A percentile compares a stretch with the other conserved stretches of the same genome.
Evolutionary conservation across 2,888 invertebrate genomes (phyloP).

Genomic region (Mylabris sibirica): DNA sequence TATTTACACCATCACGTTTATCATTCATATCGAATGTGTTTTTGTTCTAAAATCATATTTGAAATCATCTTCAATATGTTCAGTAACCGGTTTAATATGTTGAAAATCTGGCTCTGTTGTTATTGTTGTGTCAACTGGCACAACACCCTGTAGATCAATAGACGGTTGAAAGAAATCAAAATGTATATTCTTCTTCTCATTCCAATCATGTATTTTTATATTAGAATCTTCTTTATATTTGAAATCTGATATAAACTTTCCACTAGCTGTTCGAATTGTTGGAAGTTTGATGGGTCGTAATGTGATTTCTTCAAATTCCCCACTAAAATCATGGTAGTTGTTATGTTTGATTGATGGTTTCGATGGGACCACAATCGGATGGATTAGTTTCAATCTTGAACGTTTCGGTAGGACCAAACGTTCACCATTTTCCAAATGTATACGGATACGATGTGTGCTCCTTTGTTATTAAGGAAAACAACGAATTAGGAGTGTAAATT

Average conservation of each 20-base stretch:
- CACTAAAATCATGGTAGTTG: background rate
- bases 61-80: slow-evolving; percentile 55
- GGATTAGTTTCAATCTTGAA: slow-evolving; percentile 19
- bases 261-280: background rate
- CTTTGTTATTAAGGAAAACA: slow-evolving; percentile 18
- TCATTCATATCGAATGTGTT: slow-evolving; percentile 47
- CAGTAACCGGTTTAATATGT: slow-evolving; percentile 56
- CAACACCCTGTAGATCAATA: background rate
- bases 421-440: slow-evolving; percentile 39
- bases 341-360: background rate
- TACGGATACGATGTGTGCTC: slow-evolving; percentile 30
- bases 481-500: background rate
- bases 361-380: slow-evolving; percentile 11
- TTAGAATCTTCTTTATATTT: background rate
- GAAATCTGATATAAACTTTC: slow-evolving; percentile 28
- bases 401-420: slow-evolving; percentile 35
- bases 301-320: background rate
- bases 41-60: slow-evolving; percentile 59
- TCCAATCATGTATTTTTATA: slow-evolving; percentile 25
- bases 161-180: background rate
- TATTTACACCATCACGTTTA: background rate
- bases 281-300: background rate
- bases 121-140: background rate
- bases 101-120: slow-evolving; percentile 29
- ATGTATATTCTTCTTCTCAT: slow-evolving; percentile 18